phyloP scores from a whole-genome alignment of 2,888 invertebrate species.

The Aelia acuminata region DNA sequence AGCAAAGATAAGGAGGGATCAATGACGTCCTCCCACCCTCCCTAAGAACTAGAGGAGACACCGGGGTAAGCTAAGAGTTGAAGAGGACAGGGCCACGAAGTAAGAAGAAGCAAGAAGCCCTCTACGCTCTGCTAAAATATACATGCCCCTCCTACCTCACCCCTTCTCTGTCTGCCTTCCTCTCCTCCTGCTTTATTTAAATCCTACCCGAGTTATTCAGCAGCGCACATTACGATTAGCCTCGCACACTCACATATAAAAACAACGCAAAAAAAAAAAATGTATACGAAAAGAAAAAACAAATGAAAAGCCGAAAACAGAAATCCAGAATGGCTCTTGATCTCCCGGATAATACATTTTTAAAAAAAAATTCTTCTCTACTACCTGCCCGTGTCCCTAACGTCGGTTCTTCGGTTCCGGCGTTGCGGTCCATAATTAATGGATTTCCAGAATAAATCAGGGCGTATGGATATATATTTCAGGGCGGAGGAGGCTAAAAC shows the following conservation, averaged over 20 bases:
- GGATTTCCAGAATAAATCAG: constrained; percentile 54
- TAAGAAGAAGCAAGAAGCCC: constrained; percentile 16
- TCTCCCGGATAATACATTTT: constrained; percentile 59
- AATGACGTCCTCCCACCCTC: neutral
- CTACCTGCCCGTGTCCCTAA: constrained; percentile 24
- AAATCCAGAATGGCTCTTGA: constrained; percentile 40
- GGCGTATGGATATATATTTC: constrained; percentile 46
- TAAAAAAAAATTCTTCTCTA: constrained; percentile 53
- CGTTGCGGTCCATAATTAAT: constrained; percentile 51
- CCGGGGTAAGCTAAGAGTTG: constrained; percentile 11
- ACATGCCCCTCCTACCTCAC: constrained; percentile 48
- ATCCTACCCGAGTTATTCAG: constrained; percentile 54
- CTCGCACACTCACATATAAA: constrained; percentile 38
- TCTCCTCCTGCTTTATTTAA: constrained; percentile 51
- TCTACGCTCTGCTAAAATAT: constrained; percentile 48
- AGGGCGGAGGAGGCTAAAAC: constrained; percentile 13
- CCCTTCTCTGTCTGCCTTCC: neutral
- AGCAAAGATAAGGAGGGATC: neutral
- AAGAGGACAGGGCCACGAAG: neutral
- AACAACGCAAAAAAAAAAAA: constrained; percentile 19
- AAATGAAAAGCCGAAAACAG: neutral
- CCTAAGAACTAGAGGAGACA: neutral
- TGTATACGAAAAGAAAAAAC: neutral
- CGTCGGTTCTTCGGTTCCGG: constrained; percentile 44
- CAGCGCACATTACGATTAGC: constrained; percentile 59